Base-by-base conservation (phyloP, 1,140 invertebrate species). In the Carposina sasakii region DNA sequence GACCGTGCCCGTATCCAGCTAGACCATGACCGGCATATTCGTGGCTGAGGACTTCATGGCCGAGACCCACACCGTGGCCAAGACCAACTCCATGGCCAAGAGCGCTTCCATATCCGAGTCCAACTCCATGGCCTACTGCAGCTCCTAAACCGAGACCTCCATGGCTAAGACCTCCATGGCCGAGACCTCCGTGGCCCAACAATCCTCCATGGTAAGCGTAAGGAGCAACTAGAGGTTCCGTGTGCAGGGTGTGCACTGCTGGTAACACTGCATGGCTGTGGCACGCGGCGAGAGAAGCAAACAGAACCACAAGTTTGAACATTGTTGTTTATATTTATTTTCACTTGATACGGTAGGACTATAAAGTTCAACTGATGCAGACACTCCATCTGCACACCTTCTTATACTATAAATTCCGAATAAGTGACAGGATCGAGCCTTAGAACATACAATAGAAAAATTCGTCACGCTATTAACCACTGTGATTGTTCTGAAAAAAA, bases 391-490 rank as follows among this genome's bases (percentile, higher is more conserved):
- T 31, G 8, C 47, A 15, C 57, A 51, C 54, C 59, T 70, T 69
- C 68, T 81, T 81, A 77, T 81, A 76, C 57, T 60, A 44, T 51
- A 28, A 54, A 55, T 37, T 53, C 41, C 67, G 57, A 62, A 58
- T 67, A 61, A 66, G 72, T 76, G 76, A 81, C 72, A 63, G 74
- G 65, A 65, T 50, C 33, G 36, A 48, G n/a, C 36, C 8, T 21
- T 21, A 6, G 12, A 28, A 28, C 6, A 54, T 49, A 52, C 52
- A 51, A 71, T 60, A 64, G 71, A 70, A 64, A 68, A 54, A 76
- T 70, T 71, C 44, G 73, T 48, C 40, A 71, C 63, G 67, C 58
- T 67, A 62, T 73, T 72, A 66, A 76, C 52, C 63, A 53, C 36
- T 50, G 55, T 63, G 49, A 63, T 66, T 69, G 57, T 62, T n/a